phyloP scores from a whole-genome alignment of 2,888 invertebrate species.

The Cerceris rybyensis region DNA sequence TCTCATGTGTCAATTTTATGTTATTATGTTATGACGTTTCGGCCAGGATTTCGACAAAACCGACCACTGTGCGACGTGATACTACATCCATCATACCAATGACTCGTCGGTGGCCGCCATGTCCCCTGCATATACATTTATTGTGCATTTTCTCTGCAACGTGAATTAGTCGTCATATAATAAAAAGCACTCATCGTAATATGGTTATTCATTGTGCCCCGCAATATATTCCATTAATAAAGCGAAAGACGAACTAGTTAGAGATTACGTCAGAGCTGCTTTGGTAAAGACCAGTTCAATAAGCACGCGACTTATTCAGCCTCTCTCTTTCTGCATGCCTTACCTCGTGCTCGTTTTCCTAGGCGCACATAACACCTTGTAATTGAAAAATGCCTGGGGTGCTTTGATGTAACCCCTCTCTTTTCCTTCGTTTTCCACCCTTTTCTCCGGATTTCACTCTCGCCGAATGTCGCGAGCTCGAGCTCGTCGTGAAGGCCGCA shows the following conservation, averaged over 20 bases:
- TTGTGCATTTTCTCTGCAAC: too few relatives aligned
- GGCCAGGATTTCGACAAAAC: too few relatives aligned
- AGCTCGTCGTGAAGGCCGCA: background rate
- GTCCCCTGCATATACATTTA: too few relatives aligned
- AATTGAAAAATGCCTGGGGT: constrained; percentile 43
- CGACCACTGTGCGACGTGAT: too few relatives aligned
- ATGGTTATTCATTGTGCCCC: background rate
- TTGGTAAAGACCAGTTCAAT: background rate
- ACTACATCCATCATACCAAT: too few relatives aligned
- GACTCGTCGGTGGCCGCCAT: too few relatives aligned
- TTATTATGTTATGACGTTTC: too few relatives aligned
- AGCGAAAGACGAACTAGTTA: constrained; percentile 6
- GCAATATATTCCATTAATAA: background rate
- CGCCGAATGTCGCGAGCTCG: background rate
- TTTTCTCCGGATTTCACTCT: background rate
- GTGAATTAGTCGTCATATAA: too few relatives aligned
- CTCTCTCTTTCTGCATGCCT: background rate
- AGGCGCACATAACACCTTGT: constrained; percentile 16
- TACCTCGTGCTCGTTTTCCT: background rate
- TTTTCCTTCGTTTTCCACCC: constrained; percentile 7
- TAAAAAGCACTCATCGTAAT: too few relatives aligned
- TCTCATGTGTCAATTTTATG: too few relatives aligned
- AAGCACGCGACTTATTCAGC: background rate
- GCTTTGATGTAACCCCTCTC: constrained; percentile 21
- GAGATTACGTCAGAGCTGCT: background rate